Conservation (phyloP, 2,888 invertebrate species). For the Glyphotaelius pellucidus region DNA sequence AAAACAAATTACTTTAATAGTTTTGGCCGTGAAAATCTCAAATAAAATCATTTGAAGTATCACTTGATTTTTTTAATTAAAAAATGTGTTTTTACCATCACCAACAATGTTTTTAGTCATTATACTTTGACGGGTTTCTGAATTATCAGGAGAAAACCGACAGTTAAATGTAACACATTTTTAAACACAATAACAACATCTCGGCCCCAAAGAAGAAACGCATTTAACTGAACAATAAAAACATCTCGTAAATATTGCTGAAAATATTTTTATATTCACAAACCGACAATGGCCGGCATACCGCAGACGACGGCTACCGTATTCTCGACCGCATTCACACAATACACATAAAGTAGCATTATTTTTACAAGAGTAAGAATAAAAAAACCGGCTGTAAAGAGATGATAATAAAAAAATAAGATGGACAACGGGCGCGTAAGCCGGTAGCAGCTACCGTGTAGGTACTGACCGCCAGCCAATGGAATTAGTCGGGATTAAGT, state of each 20-base stretch:
- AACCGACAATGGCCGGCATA: slow-evolving; percentile 11
- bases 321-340: slow-evolving; percentile 22
- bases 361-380: background rate
- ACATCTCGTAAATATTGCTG: slow-evolving; percentile 7
- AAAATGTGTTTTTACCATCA: too few species aligned
- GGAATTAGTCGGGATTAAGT: slow-evolving; percentile 60
- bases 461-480: slow-evolving; percentile 46
- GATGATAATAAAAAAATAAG: slow-evolving; percentile 53
- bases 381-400: slow-evolving; percentile 51
- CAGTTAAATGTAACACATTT: background rate
- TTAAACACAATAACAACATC: background rate
- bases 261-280: slow-evolving; percentile 37
- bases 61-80: too few species aligned
- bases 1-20: too few species aligned
- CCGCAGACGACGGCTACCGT: slow-evolving; percentile 9
- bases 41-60: too few species aligned
- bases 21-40: too few species aligned
- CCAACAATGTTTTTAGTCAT: too few species aligned
- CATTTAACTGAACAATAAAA: background rate
- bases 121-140: too few species aligned
- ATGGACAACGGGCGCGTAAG: slow-evolving; percentile 58
- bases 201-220: background rate
- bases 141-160: too few species aligned
- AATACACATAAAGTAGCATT: background rate
- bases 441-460: slow-evolving; percentile 54